Conservation (phyloP, 2,888 invertebrate species). For the Phragmatobia fuliginosa region DNA sequence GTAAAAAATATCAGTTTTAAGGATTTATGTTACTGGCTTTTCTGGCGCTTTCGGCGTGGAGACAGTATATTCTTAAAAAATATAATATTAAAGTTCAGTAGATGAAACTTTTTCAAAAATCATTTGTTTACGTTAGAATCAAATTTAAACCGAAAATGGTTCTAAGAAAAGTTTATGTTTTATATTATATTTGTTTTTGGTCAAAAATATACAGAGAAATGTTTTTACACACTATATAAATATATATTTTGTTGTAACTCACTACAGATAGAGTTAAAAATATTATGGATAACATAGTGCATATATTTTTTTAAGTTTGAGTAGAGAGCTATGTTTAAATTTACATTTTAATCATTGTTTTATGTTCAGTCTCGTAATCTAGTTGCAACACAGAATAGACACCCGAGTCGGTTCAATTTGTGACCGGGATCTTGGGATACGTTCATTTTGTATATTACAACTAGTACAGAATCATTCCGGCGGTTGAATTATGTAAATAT, state of each 20-base stretch:
- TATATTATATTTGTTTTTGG: no score
- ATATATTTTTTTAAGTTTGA: neutral
- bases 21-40: neutral
- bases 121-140: no score
- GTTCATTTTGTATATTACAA: slow-evolving; percentile 84
- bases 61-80: no score
- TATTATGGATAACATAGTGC: no score
- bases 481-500: slow-evolving; percentile 83
- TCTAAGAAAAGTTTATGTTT: no score
- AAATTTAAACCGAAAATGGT: no score
- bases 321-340: neutral
- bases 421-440: slow-evolving; percentile 85
- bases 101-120: no score
- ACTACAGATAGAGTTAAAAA: no score
- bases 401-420: slow-evolving; percentile 79
- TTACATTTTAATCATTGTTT: neutral
- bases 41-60: neutral
- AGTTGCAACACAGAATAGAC: slow-evolving; percentile 65
- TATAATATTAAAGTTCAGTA: no score
- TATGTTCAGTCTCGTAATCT: neutral
- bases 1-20: neutral
- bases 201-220: no score
- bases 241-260: no score
- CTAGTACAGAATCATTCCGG: slow-evolving; percentile 75
- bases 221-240: no score